Evolutionary conservation across 2,888 invertebrate genomes (phyloP).

Genomic region (Priocnemis perturbator): DNA sequence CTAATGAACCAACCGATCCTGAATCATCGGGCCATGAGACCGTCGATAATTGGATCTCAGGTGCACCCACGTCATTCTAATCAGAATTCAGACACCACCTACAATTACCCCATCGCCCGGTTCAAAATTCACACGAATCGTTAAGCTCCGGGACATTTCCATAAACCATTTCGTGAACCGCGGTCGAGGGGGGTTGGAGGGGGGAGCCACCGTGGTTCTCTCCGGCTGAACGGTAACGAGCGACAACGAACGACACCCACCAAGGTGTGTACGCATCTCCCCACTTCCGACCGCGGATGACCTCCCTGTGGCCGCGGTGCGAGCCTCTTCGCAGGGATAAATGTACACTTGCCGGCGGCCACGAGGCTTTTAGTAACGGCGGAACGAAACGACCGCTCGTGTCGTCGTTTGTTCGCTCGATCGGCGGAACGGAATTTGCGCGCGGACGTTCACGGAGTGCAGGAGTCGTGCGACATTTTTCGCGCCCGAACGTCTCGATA

Average conservation of each 20-base stretch:
- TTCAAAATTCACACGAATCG: no score
- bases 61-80: no score
- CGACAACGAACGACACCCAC: slow-evolving; percentile 49
- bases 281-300: slow-evolving; percentile 66
- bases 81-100: no score
- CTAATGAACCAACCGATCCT: no score
- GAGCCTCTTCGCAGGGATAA: slow-evolving; percentile 71
- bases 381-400: slow-evolving; percentile 42
- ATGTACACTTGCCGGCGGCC: slow-evolving; percentile 69
- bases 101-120: no score
- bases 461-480: neutral
- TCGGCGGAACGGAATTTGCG: slow-evolving; percentile 27
- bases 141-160: no score
- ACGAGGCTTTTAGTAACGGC: slow-evolving; percentile 69
- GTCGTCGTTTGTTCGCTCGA: slow-evolving; percentile 41
- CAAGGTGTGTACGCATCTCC: slow-evolving; percentile 57
- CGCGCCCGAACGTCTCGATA: neutral
- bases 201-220: no score
- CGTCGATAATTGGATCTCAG: no score
- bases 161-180: no score
- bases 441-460: neutral
- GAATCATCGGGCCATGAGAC: no score
- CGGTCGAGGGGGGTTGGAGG: no score
- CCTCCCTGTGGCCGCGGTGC: slow-evolving; percentile 70
- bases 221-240: slow-evolving; percentile 44